These are phyloP conservation scores for Coryphaenoides rupestris DNA, from an alignment of 2,113 vertebrate species.

Conservation along the genomic window DNA sequence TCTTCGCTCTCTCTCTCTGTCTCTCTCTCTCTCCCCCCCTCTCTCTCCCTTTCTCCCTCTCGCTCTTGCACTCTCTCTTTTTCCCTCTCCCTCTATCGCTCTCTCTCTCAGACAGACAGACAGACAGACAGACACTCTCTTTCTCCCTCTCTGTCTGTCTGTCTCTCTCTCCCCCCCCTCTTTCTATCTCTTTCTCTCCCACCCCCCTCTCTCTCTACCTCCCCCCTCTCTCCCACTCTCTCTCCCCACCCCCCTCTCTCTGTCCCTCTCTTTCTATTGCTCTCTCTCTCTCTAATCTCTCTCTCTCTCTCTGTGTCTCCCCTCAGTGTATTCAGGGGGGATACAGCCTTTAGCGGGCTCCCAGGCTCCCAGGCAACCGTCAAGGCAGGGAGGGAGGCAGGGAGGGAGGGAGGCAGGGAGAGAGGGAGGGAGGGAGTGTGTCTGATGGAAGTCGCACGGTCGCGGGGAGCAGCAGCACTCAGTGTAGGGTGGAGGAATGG, in stretches of 20 bases:
- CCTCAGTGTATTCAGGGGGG: conserved; percentile 58
- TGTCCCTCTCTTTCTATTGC: not conserved
- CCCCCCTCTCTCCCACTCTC: conserved; percentile 31
- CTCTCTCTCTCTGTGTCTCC: conserved; percentile 17
- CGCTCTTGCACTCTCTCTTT: conserved; percentile 13
- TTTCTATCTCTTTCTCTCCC: not conserved
- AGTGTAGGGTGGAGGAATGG: conserved; percentile 67
- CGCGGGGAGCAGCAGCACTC: conserved; percentile 58
- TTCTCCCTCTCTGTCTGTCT: conserved; percentile 31
- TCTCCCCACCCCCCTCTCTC: conserved; percentile 13
- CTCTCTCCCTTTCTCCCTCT: conserved; percentile 31
- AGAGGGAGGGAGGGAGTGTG: conserved; percentile 39
- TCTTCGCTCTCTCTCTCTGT: conserved; percentile 21
- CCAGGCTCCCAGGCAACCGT: conserved; percentile 42
- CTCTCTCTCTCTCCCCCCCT: conserved; percentile 13
- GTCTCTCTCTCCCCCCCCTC: conserved; percentile 10
- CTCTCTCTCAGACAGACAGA: not conserved
- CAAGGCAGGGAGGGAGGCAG: not conserved
- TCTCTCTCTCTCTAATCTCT: not conserved
- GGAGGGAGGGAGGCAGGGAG: not conserved
- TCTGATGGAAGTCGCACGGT: conserved; percentile 65
- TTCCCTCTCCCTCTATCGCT: not conserved
- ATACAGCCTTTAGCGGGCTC: conserved; percentile 53
- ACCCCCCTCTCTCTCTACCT: conserved; percentile 1
- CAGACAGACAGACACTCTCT: not conserved